Base-by-base conservation (phyloP, 1,140 invertebrate species). In the Himalopsyche phryganea region DNA sequence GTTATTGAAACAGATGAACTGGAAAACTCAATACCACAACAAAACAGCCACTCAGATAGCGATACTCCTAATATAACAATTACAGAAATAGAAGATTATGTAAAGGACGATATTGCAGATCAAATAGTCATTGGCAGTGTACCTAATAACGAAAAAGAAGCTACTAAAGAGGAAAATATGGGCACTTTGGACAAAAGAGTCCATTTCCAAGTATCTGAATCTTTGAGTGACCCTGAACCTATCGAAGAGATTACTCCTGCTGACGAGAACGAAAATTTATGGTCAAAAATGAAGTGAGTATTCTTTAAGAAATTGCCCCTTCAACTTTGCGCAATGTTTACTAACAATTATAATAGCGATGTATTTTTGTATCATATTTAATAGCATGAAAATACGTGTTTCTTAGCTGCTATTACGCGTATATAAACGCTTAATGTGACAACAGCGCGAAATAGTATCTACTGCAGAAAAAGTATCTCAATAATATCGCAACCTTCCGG, bases 61-160 rank as follows among this genome's bases (percentile, higher is more conserved):
- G 70, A 70, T 52, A 76, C 76, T 33, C 74, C 74, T 6, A 76
- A 77, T 59, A 73, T 78, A 44, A 76, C 73, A 1, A 78, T 78
- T 28, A 76, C 75, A 9, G 76, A 78, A 68, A 74, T 78, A 36
- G 70, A 67, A 42, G 75, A 75, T 40, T 72, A 76, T 35, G 73
- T n/a, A 23, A 9, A 28, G 9, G 23, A 28, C 9, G 23, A 28
- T 28, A 28, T 28, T 5, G 23, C 23, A 3, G 23, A 28, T 28
- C 23, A 3, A 28, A 9, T 28, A 28, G 23, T 28, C 23, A 28
- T 28, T 28, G 23, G 9, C 23, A 28, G 9, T 28, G 9, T 9
- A 9, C 4, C 23, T 9, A 28, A 9, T 28, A 28, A 28, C 23
- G 23, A 28, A 5, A 28, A 59, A 14, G 46, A 45, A n/a, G 41